Conservation (phyloP, 64 coral and sea anemone species). For the Pachyseris speciosa region DNA sequence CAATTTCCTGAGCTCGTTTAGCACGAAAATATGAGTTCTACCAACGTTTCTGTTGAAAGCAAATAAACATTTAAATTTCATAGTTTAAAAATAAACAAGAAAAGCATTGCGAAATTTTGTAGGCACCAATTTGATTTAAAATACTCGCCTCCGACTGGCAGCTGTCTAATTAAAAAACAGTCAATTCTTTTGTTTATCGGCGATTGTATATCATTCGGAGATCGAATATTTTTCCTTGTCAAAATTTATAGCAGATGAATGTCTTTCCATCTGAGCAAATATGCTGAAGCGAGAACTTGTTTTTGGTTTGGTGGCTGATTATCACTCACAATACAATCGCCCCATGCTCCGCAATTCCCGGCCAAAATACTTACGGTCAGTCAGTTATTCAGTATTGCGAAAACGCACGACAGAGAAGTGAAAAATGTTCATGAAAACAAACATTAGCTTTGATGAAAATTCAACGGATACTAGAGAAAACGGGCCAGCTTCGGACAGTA, state of each 20-base stretch:
- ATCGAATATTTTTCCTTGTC: background rate
- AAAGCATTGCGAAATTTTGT: background rate
- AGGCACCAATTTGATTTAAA: background rate
- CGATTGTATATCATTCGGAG: background rate
- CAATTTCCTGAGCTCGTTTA: no score
- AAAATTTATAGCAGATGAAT: slow-evolving; percentile 3
- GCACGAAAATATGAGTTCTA: background rate
- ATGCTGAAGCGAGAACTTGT: background rate
- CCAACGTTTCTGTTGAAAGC: background rate
- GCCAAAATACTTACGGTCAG: no score
- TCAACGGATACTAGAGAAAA: background rate
- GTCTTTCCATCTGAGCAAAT: no score
- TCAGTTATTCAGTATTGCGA: no score
- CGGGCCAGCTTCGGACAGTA: background rate
- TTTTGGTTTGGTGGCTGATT: background rate
- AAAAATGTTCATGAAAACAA: background rate
- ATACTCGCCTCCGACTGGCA: background rate
- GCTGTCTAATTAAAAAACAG: background rate
- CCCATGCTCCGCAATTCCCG: background rate
- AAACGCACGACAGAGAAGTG: background rate
- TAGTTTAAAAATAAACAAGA: background rate
- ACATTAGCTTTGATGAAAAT: background rate
- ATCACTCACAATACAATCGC: background rate
- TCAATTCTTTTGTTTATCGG: background rate
- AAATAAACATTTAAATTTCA: background rate